A percentile compares a stretch with the other conserved stretches of the same genome.
phyloP scores from a whole-genome alignment of 2,888 invertebrate species.

The Bimastos eiseni region DNA sequence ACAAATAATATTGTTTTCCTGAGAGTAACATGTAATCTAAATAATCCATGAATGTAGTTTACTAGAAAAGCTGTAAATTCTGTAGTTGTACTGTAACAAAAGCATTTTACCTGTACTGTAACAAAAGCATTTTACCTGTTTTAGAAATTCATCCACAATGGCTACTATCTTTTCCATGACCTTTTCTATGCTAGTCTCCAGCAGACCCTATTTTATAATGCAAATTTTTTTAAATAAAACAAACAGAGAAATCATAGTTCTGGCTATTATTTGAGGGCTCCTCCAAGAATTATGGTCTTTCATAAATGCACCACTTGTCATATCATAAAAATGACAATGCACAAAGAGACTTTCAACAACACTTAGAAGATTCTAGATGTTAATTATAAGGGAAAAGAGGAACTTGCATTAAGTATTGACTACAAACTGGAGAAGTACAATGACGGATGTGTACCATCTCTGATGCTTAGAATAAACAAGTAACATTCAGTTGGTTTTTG shows the following conservation, averaged over 20 bases:
- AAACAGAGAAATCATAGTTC: neutral
- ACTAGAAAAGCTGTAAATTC: neutral
- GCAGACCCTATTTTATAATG: neutral
- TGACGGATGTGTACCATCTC: neutral
- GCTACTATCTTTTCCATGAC: neutral
- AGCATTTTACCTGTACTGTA: neutral
- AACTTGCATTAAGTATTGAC: neutral
- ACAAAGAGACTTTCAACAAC: neutral
- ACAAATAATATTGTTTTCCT: neutral
- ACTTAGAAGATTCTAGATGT: neutral
- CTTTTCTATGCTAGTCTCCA: constrained; percentile 1
- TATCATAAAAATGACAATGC: neutral
- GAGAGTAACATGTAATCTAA: neutral
- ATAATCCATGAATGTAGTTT: neutral
- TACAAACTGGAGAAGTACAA: neutral
- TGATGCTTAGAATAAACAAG: neutral
- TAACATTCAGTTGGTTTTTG: neutral
- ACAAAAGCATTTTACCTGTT: neutral
- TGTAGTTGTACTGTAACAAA: neutral
- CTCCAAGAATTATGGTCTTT: neutral
- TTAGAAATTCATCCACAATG: neutral
- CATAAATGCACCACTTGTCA: neutral
- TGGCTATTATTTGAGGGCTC: neutral
- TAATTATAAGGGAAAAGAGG: neutral
- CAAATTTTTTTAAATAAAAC: neutral